A percentile compares a stretch with the other conserved stretches of the same genome.
These are phyloP conservation scores for Proterorhinus semilunaris DNA, from an alignment of 2,113 vertebrate genomes.

Conservation along the genomic window DNA sequence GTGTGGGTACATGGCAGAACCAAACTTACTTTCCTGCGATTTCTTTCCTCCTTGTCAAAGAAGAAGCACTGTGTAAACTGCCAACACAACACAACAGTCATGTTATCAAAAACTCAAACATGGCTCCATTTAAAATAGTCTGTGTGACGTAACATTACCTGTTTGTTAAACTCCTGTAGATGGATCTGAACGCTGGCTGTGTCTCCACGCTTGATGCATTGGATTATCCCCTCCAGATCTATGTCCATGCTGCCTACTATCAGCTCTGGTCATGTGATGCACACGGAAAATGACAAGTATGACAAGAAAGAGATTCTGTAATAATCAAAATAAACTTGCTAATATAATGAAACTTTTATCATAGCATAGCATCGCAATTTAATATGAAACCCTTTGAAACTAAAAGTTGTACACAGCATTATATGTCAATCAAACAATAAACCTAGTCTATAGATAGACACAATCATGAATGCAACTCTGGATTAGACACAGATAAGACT, in stretches of 20 bases:
- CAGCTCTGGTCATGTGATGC: conserved; percentile 7
- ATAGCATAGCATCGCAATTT: no score
- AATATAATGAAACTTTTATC: background rate
- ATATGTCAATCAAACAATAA: no score
- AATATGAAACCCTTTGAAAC: no score
- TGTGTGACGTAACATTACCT: conserved; percentile 51
- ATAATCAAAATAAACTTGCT: background rate
- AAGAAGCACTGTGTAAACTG: conserved; percentile 81
- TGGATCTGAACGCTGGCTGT: conserved; percentile 64
- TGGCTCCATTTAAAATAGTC: background rate
- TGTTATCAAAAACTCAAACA: background rate
- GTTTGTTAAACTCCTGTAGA: conserved; percentile 74
- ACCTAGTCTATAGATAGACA: no score
- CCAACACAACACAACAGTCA: conserved; percentile 10
- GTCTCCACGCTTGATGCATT: conserved; percentile 72
- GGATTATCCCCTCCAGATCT: conserved; percentile 75
- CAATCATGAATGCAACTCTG: no score
- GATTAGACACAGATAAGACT: no score
- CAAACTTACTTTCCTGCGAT: conserved; percentile 67
- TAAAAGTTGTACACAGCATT: no score
- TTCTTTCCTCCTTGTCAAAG: conserved; percentile 72
- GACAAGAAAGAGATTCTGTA: background rate
- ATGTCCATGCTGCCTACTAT: conserved; percentile 58
- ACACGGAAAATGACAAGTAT: conserved; percentile 50
- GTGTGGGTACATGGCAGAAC: background rate